Conservation (phyloP, 1,140 invertebrate genomes). For the Cherax destructor region DNA sequence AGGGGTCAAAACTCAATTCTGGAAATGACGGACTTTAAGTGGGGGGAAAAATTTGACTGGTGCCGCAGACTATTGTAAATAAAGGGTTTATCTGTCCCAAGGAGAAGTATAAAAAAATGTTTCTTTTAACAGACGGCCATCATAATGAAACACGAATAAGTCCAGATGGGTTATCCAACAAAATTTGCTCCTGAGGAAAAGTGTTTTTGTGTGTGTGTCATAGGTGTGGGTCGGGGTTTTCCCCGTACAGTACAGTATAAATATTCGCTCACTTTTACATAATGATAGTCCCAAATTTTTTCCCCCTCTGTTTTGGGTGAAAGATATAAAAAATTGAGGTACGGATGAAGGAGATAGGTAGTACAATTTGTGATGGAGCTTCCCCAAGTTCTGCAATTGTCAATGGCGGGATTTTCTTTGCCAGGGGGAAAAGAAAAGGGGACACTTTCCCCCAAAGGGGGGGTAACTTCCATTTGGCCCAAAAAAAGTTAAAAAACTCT, state of each 20-base stretch:
- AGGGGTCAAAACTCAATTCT: not conserved
- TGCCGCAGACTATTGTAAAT: conserved; percentile 16
- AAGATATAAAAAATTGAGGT: not conserved
- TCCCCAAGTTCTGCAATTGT: conserved; percentile 22
- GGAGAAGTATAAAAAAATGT: conserved; percentile 19
- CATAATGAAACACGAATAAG: conserved; percentile 35
- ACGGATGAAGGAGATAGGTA: conserved; percentile 34
- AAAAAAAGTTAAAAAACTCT: not conserved
- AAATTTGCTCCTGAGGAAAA: not conserved
- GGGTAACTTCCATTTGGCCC: conserved; percentile 6
- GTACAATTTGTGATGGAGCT: conserved; percentile 12
- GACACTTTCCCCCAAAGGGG: conserved; percentile 2
- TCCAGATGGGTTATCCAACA: conserved; percentile 14
- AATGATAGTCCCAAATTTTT: conserved; percentile 59
- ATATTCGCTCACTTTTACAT: conserved; percentile 56
- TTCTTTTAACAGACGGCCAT: conserved; percentile 57
- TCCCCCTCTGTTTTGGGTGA: conserved; percentile 61
- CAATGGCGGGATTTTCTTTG: conserved; percentile 8
- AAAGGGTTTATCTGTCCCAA: conserved; percentile 31
- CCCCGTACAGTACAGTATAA: conserved; percentile 61
- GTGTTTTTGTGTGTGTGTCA: conserved; percentile 35
- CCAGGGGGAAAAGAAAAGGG: conserved; percentile 26
- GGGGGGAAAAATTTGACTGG: conserved; percentile 15
- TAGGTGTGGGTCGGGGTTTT: conserved; percentile 48
- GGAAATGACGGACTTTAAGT: not conserved